phyloP scores from a whole-genome alignment of 2,888 invertebrate species.

The Nymphalis c-album region DNA sequence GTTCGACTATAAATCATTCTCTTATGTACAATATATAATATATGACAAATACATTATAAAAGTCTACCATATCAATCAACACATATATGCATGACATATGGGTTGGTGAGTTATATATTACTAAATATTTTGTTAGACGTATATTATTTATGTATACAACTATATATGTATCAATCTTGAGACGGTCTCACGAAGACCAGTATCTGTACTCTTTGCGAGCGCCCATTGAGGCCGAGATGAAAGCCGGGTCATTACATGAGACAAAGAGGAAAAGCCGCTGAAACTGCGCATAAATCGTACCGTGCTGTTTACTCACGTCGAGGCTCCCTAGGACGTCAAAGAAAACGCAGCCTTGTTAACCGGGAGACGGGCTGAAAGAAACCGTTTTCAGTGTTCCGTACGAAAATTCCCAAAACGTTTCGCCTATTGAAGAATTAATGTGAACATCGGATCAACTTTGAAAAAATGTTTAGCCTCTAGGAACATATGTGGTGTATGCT shows the following conservation, averaged over 20 bases:
- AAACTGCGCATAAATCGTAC: slow-evolving; percentile 77
- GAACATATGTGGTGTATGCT: background rate
- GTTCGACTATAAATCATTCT: too few species aligned
- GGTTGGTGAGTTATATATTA: too few species aligned
- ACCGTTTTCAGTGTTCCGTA: slow-evolving; percentile 49
- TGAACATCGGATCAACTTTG: slow-evolving; percentile 7
- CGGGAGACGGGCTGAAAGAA: slow-evolving; percentile 56
- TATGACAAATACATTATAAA: too few species aligned
- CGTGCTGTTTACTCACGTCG: slow-evolving; percentile 73
- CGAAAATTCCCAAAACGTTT: slow-evolving; percentile 17
- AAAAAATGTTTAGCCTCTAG: background rate
- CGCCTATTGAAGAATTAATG: slow-evolving; percentile 7
- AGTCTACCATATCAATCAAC: too few species aligned
- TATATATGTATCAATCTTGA: slow-evolving; percentile 44
- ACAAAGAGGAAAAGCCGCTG: slow-evolving; percentile 77
- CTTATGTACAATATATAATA: too few species aligned
- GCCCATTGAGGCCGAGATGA: slow-evolving; percentile 75
- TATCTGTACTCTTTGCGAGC: slow-evolving; percentile 68
- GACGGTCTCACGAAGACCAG: slow-evolving; percentile 46
- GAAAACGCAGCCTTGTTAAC: slow-evolving; percentile 74
- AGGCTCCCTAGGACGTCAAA: slow-evolving; percentile 71
- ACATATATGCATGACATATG: too few species aligned
- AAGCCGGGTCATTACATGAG: slow-evolving; percentile 80
- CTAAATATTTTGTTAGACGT: background rate
- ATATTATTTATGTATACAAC: slow-evolving; percentile 6